phyloP scores from a whole-genome alignment of 2,113 vertebrate species.

The Corythaixoides concolor region DNA sequence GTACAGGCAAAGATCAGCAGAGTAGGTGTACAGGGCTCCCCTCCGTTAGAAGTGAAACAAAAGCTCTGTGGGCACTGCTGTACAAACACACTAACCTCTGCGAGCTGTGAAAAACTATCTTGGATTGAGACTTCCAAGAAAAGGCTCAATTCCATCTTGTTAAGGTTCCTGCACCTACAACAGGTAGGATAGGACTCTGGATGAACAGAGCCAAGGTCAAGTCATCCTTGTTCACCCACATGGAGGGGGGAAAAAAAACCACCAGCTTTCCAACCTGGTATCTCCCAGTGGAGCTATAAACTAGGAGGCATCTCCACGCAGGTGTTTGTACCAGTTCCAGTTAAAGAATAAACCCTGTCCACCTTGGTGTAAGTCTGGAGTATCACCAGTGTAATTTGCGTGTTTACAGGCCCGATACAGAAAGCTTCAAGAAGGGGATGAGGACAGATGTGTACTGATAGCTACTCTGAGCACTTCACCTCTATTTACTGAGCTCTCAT shows the following conservation, averaged over 20 bases:
- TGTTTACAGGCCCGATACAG: background rate
- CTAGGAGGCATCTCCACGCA: background rate
- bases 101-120: background rate
- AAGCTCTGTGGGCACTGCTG: background rate
- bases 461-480: background rate
- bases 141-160: background rate
- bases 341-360: background rate
- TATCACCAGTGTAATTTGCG: no score
- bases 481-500: background rate
- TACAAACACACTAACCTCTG: background rate
- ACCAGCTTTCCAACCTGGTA: background rate
- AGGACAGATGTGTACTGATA: accelerated
- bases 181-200: background rate
- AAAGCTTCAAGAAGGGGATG: background rate
- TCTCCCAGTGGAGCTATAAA: background rate
- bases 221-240: background rate
- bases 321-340: background rate
- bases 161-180: background rate
- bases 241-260: background rate
- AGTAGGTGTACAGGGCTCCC: background rate
- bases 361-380: accelerated
- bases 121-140: background rate
- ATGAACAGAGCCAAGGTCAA: background rate
- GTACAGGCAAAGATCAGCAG: background rate
- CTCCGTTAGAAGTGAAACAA: background rate